phyloP scores from a whole-genome alignment of 2,113 vertebrate genomes.

The Xerus inauris region DNA sequence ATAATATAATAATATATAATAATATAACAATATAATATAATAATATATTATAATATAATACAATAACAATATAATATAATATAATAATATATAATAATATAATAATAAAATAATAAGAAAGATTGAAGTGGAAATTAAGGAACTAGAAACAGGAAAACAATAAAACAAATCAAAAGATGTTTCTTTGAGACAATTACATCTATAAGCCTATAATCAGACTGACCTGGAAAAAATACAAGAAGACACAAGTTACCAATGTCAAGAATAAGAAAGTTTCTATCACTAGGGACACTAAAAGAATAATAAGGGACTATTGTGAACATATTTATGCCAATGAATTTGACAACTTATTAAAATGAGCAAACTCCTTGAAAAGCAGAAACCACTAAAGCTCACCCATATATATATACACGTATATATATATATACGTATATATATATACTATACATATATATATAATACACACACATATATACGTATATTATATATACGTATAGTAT shows the following conservation, averaged over 20 bases:
- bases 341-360: neutral
- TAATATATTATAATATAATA: too few relatives aligned
- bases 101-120: slow-evolving; percentile 11
- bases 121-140: neutral
- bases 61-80: too few relatives aligned
- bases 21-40: too few relatives aligned
- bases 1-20: too few relatives aligned
- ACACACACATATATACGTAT: too few relatives aligned
- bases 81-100: too few relatives aligned
- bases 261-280: neutral
- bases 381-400: neutral
- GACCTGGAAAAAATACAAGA: neutral
- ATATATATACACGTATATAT: too few relatives aligned
- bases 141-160: neutral
- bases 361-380: neutral
- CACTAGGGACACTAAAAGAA: neutral
- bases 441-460: too few relatives aligned
- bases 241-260: neutral
- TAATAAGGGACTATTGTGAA: neutral
- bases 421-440: too few relatives aligned
- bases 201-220: neutral
- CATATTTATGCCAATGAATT: neutral
- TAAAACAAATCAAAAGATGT: neutral
- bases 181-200: neutral
- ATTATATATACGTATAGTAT: too few relatives aligned